Conservation (phyloP, 2,888 invertebrate genomes). For the Meiosimyza decipiens region DNA sequence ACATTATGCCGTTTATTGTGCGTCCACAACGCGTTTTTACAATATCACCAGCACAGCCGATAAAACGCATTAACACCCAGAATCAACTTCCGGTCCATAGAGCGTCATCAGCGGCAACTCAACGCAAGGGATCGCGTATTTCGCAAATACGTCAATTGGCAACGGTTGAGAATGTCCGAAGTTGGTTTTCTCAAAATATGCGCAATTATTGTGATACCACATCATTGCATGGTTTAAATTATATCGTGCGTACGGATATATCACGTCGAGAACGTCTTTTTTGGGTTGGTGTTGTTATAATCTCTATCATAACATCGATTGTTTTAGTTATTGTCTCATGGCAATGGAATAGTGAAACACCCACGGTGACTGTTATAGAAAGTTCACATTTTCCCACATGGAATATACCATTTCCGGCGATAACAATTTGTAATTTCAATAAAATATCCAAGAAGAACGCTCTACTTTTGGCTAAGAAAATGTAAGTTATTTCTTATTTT, state of each 20-base stretch:
- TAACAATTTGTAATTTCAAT: constrained; percentile 71
- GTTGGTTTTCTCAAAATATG: constrained; percentile 59
- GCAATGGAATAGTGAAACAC: constrained; percentile 72
- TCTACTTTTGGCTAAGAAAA: constrained; percentile 56
- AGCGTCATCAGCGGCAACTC: not conserved
- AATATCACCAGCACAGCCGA: not conserved
- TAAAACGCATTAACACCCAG: not conserved
- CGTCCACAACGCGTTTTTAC: constrained; percentile 12
- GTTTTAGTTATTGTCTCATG: constrained; percentile 72
- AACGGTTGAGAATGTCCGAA: constrained; percentile 34
- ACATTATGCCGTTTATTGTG: not conserved
- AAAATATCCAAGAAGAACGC: constrained; percentile 68
- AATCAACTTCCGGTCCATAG: not conserved
- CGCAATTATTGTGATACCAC: constrained; percentile 75
- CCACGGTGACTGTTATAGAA: constrained; percentile 72
- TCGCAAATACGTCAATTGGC: not conserved
- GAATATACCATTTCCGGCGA: constrained; percentile 71
- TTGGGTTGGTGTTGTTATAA: constrained; percentile 71
- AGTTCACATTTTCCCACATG: constrained; percentile 71
- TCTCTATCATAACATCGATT: constrained; percentile 70
- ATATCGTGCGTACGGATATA: constrained; percentile 73
- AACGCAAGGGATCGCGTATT: not conserved
- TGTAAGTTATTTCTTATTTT: constrained; percentile 63
- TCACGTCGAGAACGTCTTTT: constrained; percentile 69
- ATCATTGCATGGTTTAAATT: constrained; percentile 78